Evolutionary conservation across 2,113 vertebrate genomes (phyloP).

Genomic region (Hydropotes inermis): DNA sequence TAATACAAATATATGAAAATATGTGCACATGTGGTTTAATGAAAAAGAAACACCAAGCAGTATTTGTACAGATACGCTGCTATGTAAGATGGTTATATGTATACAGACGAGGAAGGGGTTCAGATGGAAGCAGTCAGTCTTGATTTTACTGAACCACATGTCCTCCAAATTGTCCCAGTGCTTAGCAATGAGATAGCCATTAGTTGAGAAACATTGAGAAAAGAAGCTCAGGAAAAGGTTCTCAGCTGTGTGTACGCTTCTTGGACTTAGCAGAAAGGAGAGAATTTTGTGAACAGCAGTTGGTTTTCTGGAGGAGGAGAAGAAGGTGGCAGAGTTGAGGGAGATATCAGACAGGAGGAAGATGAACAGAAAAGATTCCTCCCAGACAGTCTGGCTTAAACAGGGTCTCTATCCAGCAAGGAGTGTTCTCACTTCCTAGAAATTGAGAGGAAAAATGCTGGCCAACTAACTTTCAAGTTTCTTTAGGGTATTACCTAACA

Average conservation of each 20-base stretch:
- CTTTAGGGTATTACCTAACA: constrained; percentile 31
- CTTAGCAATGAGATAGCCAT: neutral
- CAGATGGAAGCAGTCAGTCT: neutral
- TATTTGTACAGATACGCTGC: neutral
- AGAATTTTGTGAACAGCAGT: neutral
- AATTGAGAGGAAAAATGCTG: neutral
- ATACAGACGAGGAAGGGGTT: neutral
- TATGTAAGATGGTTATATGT: neutral
- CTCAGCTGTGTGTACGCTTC: neutral
- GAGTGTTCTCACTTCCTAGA: constrained; percentile 4
- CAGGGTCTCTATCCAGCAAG: neutral
- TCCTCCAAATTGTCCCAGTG: neutral
- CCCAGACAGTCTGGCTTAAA: neutral
- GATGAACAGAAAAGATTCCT: neutral
- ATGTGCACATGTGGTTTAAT: neutral
- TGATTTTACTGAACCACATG: neutral
- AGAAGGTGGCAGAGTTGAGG: neutral
- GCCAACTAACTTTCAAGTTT: constrained; percentile 18
- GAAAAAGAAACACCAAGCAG: neutral
- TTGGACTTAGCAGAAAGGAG: neutral
- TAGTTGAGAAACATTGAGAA: neutral
- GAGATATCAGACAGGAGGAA: neutral
- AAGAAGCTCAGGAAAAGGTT: neutral
- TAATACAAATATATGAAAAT: neutral
- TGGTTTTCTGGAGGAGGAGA: neutral